A percentile compares a stretch with the other conserved stretches of the same genome.
Evolutionary conservation across 1,140 invertebrate species (phyloP).

Genomic region (Zaprionus ornatus): DNA sequence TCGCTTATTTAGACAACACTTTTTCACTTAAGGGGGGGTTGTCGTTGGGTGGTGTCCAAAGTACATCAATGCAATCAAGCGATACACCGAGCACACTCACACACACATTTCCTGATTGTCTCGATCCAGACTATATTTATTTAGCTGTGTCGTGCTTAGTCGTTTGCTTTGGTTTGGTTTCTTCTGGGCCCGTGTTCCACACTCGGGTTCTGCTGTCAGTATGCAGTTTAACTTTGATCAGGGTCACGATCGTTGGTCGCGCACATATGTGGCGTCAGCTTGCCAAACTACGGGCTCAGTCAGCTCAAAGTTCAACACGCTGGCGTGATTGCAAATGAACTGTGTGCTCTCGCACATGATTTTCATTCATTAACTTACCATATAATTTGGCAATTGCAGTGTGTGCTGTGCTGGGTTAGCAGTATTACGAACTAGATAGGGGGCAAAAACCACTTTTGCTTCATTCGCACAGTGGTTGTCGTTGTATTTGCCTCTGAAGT

Average conservation of each 20-base stretch:
- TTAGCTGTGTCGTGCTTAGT: conserved; percentile 23
- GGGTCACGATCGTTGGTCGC: conserved; percentile 35
- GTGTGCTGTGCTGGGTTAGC: neutral
- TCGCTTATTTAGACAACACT: conserved; percentile 34
- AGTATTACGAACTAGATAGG: conserved; percentile 1
- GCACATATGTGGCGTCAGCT: conserved; percentile 9
- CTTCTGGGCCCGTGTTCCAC: conserved; percentile 11
- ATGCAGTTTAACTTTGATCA: conserved; percentile 50
- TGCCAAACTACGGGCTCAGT: neutral
- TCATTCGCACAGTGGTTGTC: neutral
- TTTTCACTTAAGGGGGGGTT: conserved; percentile 17
- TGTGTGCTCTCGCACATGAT: conserved; percentile 8
- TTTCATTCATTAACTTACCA: conserved; percentile 49
- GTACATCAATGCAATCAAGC: conserved; percentile 28
- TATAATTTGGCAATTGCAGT: conserved; percentile 29
- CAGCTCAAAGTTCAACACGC: conserved; percentile 34
- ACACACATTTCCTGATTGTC: conserved; percentile 69
- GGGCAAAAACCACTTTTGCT: conserved; percentile 30
- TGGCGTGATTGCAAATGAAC: neutral
- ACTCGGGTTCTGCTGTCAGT: neutral
- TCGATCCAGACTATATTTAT: conserved; percentile 47
- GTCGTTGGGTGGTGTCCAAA: conserved; percentile 3
- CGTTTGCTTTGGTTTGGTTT: conserved; percentile 32
- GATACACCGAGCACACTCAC: conserved; percentile 6
- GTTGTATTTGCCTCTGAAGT: neutral